phyloP scores from a whole-genome alignment of 2,113 vertebrate genomes.

The Setophaga petechia region DNA sequence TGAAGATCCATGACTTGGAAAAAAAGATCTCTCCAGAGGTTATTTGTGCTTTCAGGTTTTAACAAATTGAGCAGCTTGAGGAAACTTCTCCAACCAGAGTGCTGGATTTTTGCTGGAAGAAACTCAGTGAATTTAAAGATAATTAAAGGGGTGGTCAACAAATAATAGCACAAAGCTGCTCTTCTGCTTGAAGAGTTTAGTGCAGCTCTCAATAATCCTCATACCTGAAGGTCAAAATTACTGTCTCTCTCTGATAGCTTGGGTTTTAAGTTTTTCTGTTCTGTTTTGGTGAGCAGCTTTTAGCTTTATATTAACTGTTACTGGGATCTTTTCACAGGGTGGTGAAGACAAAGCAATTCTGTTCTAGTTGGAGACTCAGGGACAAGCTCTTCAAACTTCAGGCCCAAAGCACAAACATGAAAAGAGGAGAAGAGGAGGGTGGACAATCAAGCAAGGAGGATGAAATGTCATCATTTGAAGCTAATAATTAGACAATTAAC shows the following conservation, averaged over 20 bases:
- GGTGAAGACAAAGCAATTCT: neutral
- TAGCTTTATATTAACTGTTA: neutral
- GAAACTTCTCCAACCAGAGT: neutral
- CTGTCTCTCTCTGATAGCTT: neutral
- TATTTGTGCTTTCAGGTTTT: neutral
- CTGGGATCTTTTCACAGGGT: neutral
- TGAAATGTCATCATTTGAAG: neutral
- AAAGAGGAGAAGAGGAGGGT: neutral
- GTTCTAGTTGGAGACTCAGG: neutral
- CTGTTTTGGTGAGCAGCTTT: neutral
- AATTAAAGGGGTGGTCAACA: neutral
- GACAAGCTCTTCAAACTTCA: neutral
- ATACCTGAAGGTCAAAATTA: neutral
- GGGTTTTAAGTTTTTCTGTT: neutral
- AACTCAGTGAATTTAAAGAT: neutral
- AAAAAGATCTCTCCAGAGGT: neutral
- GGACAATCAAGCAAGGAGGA: neutral
- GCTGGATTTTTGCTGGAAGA: neutral
- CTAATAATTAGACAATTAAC: neutral
- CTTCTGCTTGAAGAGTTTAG: neutral
- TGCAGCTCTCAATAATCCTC: accelerated
- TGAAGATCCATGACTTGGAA: neutral
- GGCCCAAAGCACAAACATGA: neutral
- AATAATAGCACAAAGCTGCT: neutral
- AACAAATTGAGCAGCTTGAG: neutral